Conservation (phyloP, 2,797 vertebrate genomes). For the Chlorospingus flavigularis region DNA sequence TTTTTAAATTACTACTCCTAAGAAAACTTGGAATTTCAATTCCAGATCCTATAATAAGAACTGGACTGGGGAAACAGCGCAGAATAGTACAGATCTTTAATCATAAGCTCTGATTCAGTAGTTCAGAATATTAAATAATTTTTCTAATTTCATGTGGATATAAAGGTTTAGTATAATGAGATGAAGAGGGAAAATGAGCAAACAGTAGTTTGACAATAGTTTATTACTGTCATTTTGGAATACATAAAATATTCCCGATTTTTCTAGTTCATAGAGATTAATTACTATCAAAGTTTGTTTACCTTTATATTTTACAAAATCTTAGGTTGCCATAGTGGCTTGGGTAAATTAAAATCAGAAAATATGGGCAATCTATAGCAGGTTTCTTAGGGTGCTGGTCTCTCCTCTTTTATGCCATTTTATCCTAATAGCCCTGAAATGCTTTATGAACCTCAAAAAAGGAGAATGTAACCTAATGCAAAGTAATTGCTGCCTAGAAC, state of each 20-base stretch:
- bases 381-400: neutral
- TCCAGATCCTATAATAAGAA: neutral
- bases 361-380: neutral
- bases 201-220: neutral
- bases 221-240: neutral
- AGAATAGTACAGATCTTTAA: neutral
- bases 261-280: neutral
- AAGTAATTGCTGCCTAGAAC: neutral
- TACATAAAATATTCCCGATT: neutral
- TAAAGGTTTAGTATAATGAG: neutral
- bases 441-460: neutral
- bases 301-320: neutral
- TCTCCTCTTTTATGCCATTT: neutral
- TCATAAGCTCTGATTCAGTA: neutral
- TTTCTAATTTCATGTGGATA: neutral
- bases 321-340: neutral
- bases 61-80: neutral
- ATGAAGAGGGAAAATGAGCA: neutral
- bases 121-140: neutral
- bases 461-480: neutral
- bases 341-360: neutral
- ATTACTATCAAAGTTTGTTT: neutral
- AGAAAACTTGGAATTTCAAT: neutral
- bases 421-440: neutral
- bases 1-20: neutral